These are phyloP conservation scores for Horisme vitalbata DNA, from an alignment of 2,888 invertebrate genomes.

Conservation along the genomic window DNA sequence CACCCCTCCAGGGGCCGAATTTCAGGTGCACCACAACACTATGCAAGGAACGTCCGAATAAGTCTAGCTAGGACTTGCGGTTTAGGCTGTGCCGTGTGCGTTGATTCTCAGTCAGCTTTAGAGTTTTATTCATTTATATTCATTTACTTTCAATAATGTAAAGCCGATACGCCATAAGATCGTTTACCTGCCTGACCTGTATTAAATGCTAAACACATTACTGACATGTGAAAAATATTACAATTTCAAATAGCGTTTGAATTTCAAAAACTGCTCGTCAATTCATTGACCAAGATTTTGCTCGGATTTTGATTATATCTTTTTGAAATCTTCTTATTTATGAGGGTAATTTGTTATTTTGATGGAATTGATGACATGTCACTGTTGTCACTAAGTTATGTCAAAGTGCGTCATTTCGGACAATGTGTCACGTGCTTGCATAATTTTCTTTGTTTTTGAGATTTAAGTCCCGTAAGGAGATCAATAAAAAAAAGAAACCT, in stretches of 20 bases:
- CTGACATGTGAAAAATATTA: constrained; percentile 3
- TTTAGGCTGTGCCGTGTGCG: too few relatives aligned
- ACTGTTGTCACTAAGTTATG: constrained; percentile 9
- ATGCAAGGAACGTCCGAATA: too few relatives aligned
- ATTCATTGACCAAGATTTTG: constrained; percentile 23
- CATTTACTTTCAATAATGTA: not conserved
- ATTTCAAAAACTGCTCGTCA: constrained; percentile 8
- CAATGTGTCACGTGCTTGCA: not conserved
- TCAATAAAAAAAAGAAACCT: too few relatives aligned
- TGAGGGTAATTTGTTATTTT: constrained; percentile 16
- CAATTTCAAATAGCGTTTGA: constrained; percentile 16
- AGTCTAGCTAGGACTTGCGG: too few relatives aligned
- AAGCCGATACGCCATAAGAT: not conserved
- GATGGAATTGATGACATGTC: constrained; percentile 8
- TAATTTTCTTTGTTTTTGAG: constrained; percentile 13
- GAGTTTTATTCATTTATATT: not conserved
- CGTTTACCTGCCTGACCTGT: not conserved
- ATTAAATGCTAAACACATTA: not conserved
- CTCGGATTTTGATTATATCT: not conserved
- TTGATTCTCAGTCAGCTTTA: too few relatives aligned
- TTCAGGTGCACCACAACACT: too few relatives aligned
- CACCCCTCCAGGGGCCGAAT: too few relatives aligned
- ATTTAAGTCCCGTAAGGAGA: not conserved
- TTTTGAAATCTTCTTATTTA: constrained; percentile 12
- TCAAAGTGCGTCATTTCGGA: not conserved